Evolutionary conservation across 2,888 invertebrate genomes (phyloP).

Genomic region (Antitype chi): DNA sequence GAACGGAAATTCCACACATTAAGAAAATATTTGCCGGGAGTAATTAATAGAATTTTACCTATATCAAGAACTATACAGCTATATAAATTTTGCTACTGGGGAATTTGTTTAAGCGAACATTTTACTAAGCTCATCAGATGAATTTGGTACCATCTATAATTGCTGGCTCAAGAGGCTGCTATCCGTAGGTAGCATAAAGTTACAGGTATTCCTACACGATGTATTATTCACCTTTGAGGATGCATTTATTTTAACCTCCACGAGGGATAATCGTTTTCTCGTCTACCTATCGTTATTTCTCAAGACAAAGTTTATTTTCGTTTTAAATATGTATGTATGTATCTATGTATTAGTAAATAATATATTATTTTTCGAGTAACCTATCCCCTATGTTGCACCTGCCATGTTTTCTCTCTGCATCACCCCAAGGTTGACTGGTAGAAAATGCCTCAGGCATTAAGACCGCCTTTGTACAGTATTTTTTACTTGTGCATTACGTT

Average conservation of each 20-base stretch:
- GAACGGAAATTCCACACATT: slow-evolving; percentile 37
- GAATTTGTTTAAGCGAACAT: background rate
- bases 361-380: no score
- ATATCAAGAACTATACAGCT: background rate
- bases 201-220: background rate
- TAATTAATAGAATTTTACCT: slow-evolving; percentile 8
- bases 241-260: background rate
- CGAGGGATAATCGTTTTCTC: no score
- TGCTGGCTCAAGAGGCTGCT: background rate
- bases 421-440: no score
- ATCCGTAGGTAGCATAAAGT: background rate
- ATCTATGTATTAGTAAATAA: no score
- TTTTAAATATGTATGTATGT: no score
- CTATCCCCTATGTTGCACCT: no score
- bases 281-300: no score
- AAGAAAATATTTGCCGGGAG: slow-evolving; percentile 5
- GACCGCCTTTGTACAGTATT: no score
- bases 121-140: background rate
- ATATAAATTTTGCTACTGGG: background rate
- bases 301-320: no score
- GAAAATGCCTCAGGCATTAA: no score
- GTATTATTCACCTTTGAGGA: background rate
- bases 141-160: background rate
- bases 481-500: no score
- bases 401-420: no score